Evolutionary conservation across 2,888 invertebrate genomes (phyloP).

Genomic region (Sthenelais limicola): DNA sequence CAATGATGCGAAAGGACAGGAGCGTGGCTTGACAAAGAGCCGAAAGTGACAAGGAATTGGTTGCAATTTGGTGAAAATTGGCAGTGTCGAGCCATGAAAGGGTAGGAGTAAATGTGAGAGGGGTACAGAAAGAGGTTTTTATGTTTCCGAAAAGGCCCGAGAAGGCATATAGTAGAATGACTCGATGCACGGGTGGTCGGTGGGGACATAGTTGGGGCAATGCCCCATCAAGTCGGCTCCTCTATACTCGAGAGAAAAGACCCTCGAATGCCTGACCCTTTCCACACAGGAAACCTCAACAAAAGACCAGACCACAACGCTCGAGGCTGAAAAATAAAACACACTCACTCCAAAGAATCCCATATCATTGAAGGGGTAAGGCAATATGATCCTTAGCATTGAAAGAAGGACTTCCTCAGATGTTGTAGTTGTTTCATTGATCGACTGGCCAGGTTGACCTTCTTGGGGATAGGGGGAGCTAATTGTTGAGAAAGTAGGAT

Average conservation of each 20-base stretch:
- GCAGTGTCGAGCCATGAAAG: slow-evolving; percentile 32
- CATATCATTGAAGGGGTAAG: too few relatives aligned
- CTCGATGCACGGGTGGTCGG: slow-evolving; percentile 27
- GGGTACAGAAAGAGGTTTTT: slow-evolving; percentile 14
- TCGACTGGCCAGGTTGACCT: too few relatives aligned
- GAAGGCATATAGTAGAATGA: slow-evolving; percentile 6
- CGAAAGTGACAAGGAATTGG: slow-evolving; percentile 36
- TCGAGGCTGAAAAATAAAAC: background rate
- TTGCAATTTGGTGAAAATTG: slow-evolving; percentile 35
- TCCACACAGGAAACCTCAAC: background rate
- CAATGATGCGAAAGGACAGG: slow-evolving; percentile 25
- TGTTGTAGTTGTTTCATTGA: too few relatives aligned
- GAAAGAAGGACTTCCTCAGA: too few relatives aligned
- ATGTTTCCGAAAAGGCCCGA: slow-evolving; percentile 22
- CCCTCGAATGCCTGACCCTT: too few relatives aligned
- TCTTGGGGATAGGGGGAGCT: too few relatives aligned
- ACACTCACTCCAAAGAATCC: too few relatives aligned
- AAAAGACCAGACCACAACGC: background rate
- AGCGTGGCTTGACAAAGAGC: slow-evolving; percentile 22
- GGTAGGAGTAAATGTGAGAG: slow-evolving; percentile 9
- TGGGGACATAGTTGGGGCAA: background rate
- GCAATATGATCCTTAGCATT: too few relatives aligned
- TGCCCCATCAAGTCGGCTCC: too few relatives aligned
- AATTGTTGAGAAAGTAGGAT: too few relatives aligned
- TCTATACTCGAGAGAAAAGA: too few relatives aligned